Evolutionary conservation across 2,113 vertebrate species (phyloP), one percentile per base, ranked within the genome.

Genomic region (Cebus imitator): DNA sequence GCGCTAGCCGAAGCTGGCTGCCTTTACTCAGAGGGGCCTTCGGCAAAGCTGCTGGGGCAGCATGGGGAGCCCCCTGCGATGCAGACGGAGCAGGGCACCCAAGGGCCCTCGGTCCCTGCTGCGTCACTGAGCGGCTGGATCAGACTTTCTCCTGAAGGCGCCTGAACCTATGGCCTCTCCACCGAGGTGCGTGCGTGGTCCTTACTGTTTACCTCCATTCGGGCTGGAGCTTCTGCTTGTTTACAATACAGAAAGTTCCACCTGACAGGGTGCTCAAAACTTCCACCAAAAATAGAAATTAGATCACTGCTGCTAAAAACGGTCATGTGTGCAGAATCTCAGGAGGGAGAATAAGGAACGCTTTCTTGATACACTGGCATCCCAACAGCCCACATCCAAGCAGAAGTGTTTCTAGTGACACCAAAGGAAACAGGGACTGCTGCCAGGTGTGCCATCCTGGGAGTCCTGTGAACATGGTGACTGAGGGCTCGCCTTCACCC

Each of bases 131-230:
- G 40, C 0, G 12, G 55, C 72, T 85, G 48, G 37, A 70, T 57
- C 23, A 11, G 40, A 40, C n/a, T 14, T 14, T 45, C 79, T n/a
- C 79, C 87, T 66, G 81, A 64, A 48, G n/a, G 21, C 5, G 9
- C 40, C 30, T 9, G 35, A 14, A 32, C 37, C 79, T 18, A 0
- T 0, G 1, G 25, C 40, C 8, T 13, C 30, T 17, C 13, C 27
- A 20, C 20, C 0, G 0, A n/a, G 43, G 30, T 10, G 30, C 6
- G 50, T 0, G 3, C 12, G 1, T 0, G 0, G 16, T 3, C 95
- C 2, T 1, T 1, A 35, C 0, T 30, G 6, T 13, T 48, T 3
- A 7, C 9, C 10, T 16, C 43, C 88, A 13, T 82, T 9, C 21
- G 11, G 37, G 12, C 5, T 8, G 58, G 66, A 30, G 2, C n/a